Conservation (phyloP, 2,888 invertebrate species). For the Oligia fasciuncula region DNA sequence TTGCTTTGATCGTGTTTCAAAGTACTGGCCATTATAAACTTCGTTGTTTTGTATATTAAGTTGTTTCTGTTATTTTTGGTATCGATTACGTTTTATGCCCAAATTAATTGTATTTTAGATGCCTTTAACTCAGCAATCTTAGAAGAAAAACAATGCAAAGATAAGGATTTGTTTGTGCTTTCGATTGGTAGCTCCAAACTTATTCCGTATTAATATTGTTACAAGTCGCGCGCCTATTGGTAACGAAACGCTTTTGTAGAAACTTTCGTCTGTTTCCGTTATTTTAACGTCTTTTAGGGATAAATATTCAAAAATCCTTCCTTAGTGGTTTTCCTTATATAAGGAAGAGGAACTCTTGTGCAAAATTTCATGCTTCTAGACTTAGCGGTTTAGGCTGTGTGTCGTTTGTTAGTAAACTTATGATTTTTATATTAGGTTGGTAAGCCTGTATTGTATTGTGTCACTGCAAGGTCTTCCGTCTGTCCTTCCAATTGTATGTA, state of each 20-base stretch:
- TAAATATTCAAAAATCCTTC: too few species aligned
- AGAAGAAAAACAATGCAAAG: not conserved
- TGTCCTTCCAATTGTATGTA: too few species aligned
- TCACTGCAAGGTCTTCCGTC: too few species aligned
- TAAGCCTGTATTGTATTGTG: too few species aligned
- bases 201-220: too few species aligned
- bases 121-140: not conserved
- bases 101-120: constrained; percentile 10
- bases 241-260: too few species aligned
- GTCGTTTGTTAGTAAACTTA: not conserved
- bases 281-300: too few species aligned
- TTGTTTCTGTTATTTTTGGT: constrained; percentile 14
- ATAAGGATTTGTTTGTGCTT: not conserved
- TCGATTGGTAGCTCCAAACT: not conserved
- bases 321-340: not conserved
- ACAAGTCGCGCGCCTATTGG: too few species aligned
- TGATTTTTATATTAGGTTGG: not conserved
- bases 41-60: constrained; percentile 1
- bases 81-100: constrained; percentile 7
- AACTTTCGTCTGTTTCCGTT: too few species aligned
- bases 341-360: too few species aligned
- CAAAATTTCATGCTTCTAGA: not conserved
- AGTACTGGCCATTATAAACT: constrained; percentile 16
- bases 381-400: not conserved
- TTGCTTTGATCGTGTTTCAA: constrained; percentile 34